Evolutionary conservation across 2,888 invertebrate genomes (phyloP).

Genomic region (Apantesis nais): DNA sequence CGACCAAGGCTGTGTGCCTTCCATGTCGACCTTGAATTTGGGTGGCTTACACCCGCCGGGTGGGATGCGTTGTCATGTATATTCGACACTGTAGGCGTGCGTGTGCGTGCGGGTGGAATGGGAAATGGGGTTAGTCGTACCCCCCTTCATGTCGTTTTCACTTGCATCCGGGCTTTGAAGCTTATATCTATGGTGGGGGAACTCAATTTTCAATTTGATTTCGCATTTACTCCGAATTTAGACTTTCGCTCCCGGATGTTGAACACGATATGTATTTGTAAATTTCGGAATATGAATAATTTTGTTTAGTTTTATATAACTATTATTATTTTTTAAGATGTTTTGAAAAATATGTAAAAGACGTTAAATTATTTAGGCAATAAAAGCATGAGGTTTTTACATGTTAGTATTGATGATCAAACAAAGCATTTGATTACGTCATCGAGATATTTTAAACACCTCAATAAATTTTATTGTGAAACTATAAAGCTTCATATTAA

Average conservation of each 20-base stretch:
- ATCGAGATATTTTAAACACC: conserved; percentile 10
- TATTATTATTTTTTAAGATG: not conserved
- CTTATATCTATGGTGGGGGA: conserved; percentile 59
- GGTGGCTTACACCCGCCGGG: conserved; percentile 55
- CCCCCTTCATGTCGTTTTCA: conserved; percentile 71
- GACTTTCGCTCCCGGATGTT: conserved; percentile 56
- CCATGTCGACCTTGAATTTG: conserved; percentile 82
- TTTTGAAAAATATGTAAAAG: not conserved
- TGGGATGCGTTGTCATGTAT: conserved; percentile 51
- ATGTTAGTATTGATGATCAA: not conserved
- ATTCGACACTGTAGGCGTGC: conserved; percentile 45
- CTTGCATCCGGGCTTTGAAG: conserved; percentile 80
- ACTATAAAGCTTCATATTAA: conserved; percentile 17
- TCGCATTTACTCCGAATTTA: conserved; percentile 61
- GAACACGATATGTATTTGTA: conserved; percentile 48
- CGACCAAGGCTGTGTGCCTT: conserved; percentile 59
- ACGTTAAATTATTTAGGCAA: not conserved
- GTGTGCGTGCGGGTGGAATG: conserved; percentile 59
- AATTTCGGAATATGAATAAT: conserved; percentile 30
- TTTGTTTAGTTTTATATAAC: not conserved
- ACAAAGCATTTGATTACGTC: conserved; percentile 10
- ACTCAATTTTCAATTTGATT: conserved; percentile 76
- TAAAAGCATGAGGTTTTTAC: not conserved
- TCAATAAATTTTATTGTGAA: conserved; percentile 23
- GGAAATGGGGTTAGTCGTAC: conserved; percentile 78